Percentiles rank a stretch among this genome's conserved stretches.
Evolutionary conservation across 2,888 invertebrate genomes (phyloP).

Genomic region (Caenorhabditis angaria): DNA sequence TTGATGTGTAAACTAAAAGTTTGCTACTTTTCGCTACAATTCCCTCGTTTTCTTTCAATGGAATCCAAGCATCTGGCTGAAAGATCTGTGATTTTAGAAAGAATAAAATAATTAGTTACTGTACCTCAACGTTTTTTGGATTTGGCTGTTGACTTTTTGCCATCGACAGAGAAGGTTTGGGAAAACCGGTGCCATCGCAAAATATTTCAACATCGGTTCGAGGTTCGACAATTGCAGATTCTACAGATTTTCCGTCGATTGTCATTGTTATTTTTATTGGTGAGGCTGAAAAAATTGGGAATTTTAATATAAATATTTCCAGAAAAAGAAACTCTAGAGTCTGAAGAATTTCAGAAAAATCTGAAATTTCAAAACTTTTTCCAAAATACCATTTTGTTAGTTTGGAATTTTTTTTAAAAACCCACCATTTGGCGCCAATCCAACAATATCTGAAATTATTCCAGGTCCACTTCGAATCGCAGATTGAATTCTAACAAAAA

Average conservation of each 20-base stretch:
- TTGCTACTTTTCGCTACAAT: background rate
- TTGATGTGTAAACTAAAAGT: slow-evolving; percentile 35
- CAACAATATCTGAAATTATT: slow-evolving; percentile 55
- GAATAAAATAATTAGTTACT: background rate
- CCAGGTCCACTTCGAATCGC: slow-evolving; percentile 54
- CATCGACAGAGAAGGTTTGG: slow-evolving; percentile 44
- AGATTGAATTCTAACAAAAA: slow-evolving; percentile 52
- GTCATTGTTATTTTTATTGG: slow-evolving; percentile 24
- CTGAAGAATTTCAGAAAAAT: no score
- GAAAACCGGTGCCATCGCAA: slow-evolving; percentile 38
- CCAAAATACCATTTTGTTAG: no score
- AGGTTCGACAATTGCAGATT: slow-evolving; percentile 34
- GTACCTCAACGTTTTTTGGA: slow-evolving; percentile 34
- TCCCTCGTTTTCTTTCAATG: slow-evolving; percentile 3
- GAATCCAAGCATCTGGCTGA: slow-evolving; percentile 48
- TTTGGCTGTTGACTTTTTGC: slow-evolving; percentile 35
- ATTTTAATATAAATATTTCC: no score
- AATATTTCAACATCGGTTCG: slow-evolving; percentile 23
- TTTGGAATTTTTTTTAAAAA: slow-evolving; percentile 3
- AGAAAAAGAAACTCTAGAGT: no score
- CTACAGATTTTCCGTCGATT: slow-evolving; percentile 12
- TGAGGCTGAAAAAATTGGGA: slow-evolving; percentile 19
- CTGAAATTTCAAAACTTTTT: no score
- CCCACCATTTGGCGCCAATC: slow-evolving; percentile 42
- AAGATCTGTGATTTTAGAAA: background rate